phyloP scores from a whole-genome alignment of 2,888 invertebrate genomes.

The Lacanobia wlatinum region DNA sequence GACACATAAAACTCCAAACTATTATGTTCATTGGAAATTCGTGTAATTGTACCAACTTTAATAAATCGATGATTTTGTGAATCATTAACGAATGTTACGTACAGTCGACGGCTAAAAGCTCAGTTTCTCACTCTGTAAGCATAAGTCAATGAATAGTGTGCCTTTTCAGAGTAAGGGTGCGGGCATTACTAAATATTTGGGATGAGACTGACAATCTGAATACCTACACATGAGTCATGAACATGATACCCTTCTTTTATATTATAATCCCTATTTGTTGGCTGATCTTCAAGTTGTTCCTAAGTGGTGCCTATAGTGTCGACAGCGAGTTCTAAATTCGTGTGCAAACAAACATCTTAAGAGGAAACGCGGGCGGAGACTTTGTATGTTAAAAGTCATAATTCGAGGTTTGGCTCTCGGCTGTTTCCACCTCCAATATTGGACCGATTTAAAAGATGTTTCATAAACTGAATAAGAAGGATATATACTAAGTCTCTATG shows the following conservation, averaged over 20 bases:
- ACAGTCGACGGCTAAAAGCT: background rate
- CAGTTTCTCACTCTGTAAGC: background rate
- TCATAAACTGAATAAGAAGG: too few relatives aligned
- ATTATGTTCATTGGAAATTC: background rate
- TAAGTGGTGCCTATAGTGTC: too few relatives aligned
- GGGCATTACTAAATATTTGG: slow-evolving; percentile 14
- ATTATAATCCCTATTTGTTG: background rate
- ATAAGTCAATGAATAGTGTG: slow-evolving; percentile 21
- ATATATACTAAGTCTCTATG: too few relatives aligned
- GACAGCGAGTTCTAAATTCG: too few relatives aligned
- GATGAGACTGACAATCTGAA: background rate
- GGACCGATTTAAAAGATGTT: too few relatives aligned
- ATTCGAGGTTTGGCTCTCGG: too few relatives aligned
- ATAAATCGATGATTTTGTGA: background rate
- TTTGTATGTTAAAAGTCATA: too few relatives aligned
- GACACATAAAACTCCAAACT: background rate
- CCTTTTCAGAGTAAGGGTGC: background rate
- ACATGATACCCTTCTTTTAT: slow-evolving; percentile 2
- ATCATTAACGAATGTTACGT: slow-evolving; percentile 7
- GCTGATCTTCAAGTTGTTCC: too few relatives aligned
- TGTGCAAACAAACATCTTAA: too few relatives aligned
- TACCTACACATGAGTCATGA: slow-evolving; percentile 3
- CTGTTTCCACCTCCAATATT: too few relatives aligned
- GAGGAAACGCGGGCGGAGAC: too few relatives aligned
- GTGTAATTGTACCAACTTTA: background rate